Percentiles rank a stretch among this genome's conserved stretches.
Conservation (phyloP, 1,140 invertebrate species). For the Scaptomyza hsui region DNA sequence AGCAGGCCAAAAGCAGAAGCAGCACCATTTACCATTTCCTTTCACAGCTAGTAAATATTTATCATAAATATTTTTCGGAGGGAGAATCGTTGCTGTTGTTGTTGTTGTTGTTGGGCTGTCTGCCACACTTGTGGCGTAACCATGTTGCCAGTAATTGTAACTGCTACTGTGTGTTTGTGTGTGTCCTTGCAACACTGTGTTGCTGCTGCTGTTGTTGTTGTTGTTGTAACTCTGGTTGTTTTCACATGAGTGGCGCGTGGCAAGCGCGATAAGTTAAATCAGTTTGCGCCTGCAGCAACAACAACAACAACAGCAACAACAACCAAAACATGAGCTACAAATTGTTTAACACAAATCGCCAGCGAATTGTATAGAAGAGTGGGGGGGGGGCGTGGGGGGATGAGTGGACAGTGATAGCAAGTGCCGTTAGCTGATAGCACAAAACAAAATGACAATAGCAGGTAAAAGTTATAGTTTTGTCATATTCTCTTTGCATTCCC, state of each 20-base stretch:
- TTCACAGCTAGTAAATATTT: slow-evolving; percentile 31
- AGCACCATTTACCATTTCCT: background rate
- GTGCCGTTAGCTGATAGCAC: slow-evolving; percentile 31
- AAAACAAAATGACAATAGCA: slow-evolving; percentile 14
- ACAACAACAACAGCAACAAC: slow-evolving; percentile 30
- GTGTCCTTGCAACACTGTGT: slow-evolving; percentile 4
- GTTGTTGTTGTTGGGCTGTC: slow-evolving; percentile 11
- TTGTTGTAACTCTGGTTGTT: no score
- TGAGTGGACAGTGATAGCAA: background rate
- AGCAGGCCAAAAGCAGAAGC: background rate
- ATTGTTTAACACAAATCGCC: slow-evolving; percentile 77
- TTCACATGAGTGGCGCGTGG: slow-evolving; percentile 62
- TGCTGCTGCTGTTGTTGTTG: slow-evolving; percentile 15
- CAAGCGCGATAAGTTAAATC: slow-evolving; percentile 76
- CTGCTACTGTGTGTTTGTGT: slow-evolving; percentile 13
- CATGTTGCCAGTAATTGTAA: slow-evolving; percentile 35
- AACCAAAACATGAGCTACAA: slow-evolving; percentile 76
- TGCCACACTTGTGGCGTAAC: slow-evolving; percentile 43
- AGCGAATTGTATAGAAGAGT: background rate
- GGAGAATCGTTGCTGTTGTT: background rate
- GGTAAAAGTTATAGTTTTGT: background rate
- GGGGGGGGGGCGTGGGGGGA: background rate
- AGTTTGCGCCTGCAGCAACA: slow-evolving; percentile 50
- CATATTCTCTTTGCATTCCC: background rate
- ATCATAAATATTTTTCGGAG: slow-evolving; percentile 44